phyloP scores from a whole-genome alignment of 2,888 invertebrate species.

The Idaea aversata region DNA sequence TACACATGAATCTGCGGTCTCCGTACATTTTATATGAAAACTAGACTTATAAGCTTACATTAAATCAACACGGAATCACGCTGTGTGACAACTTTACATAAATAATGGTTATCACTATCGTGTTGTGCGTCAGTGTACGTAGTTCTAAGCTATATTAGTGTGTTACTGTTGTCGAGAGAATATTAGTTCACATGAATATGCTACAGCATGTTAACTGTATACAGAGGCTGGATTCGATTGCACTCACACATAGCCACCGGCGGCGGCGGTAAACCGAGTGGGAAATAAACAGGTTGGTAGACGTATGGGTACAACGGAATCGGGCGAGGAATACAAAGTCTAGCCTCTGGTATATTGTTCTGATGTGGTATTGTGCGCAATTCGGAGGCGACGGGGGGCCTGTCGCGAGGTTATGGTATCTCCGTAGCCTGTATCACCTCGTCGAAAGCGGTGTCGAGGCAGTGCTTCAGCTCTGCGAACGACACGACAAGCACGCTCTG shows the following conservation, averaged over 20 bases:
- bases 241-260: background rate
- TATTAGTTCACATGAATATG: background rate
- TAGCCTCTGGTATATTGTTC: background rate
- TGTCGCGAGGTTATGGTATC: constrained; percentile 19
- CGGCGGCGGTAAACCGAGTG: background rate
- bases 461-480: constrained; percentile 96
- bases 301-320: background rate
- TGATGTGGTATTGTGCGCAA: background rate
- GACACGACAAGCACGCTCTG: constrained; percentile 97
- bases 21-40: too few relatives aligned
- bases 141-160: background rate
- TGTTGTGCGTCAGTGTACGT: background rate
- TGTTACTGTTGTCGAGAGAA: background rate
- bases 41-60: too few relatives aligned
- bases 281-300: too few relatives aligned
- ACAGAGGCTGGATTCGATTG: background rate
- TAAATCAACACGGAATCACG: too few relatives aligned
- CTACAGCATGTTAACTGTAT: background rate
- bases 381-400: constrained; percentile 3
- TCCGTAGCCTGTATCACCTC: constrained; percentile 83
- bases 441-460: constrained; percentile 94
- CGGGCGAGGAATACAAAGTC: background rate
- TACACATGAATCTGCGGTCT: background rate
- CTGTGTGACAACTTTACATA: too few relatives aligned
- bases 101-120: background rate